Evolutionary conservation across 2,797 vertebrate genomes (phyloP), one percentile per base, ranked within the genome.

Genomic region (Tapera naevia): DNA sequence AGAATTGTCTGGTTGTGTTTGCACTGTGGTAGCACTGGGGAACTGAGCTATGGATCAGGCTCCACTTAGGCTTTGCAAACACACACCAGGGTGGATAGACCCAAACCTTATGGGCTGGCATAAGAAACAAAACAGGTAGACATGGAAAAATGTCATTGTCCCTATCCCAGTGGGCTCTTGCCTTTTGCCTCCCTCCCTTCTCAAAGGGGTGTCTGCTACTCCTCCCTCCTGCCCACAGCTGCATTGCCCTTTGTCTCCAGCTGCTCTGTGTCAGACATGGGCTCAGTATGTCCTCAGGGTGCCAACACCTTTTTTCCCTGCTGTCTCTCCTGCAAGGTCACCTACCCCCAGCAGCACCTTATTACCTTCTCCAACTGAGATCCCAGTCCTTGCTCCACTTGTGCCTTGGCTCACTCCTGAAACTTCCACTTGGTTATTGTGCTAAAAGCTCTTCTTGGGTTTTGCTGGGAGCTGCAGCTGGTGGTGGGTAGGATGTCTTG

Each of bases 1-100:
- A 41, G 16, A 80, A 69, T 86, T 90, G 90, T 95, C 86, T 4
- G 17, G 78, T 62, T 79, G 46, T 96, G 82, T 92, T 74, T 72
- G 64, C 92, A n/a, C 88, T 86, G n/a, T 17, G 28, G 11, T 83
- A 28, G 50, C 41, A n/a, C 6, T 10, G 32, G 46, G n/a, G 79
- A 74, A 62, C 25, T 13, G 86, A 94, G 89, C 91, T 89, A 35
- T 18, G 13, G 45, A 61, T 51, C 35, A 41, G 57, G 21, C 21
- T 17, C 23, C 5, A 1, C 35, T 11, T 58, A 43, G 8, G 21
- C 62, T 79, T 87, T 51, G 72, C 13, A 21, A 11, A n/a, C 30
- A 3, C 9, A 1, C 9, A 2, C 28, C 16, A 0, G 33, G 67
- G 37, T 7, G 1, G 69, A 13, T 17, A 37, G 56, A 85, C 28